Percentiles rank a stretch among this genome's conserved stretches.
Evolutionary conservation across 2,888 invertebrate genomes (phyloP).

Genomic region (Autographa pulchrina): DNA sequence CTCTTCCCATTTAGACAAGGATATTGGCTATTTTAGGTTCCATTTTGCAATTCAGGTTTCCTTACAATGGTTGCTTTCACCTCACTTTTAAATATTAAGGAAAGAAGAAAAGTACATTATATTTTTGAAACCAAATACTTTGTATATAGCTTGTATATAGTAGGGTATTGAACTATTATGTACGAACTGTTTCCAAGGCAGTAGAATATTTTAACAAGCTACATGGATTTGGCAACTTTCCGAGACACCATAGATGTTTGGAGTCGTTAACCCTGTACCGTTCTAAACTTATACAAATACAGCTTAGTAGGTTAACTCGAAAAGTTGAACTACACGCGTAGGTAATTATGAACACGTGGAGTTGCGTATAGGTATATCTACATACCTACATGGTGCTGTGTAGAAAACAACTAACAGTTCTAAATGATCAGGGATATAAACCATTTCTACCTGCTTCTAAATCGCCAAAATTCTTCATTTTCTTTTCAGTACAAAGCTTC

Average conservation of each 20-base stretch:
- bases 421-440: too few species aligned
- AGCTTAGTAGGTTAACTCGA: conserved; percentile 5
- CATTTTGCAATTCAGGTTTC: too few species aligned
- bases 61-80: too few species aligned
- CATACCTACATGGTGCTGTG: too few species aligned
- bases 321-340: background rate
- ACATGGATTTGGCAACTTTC: conserved; percentile 33
- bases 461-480: too few species aligned
- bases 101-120: too few species aligned
- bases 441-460: too few species aligned
- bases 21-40: too few species aligned
- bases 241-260: conserved; percentile 24
- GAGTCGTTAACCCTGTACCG: conserved; percentile 7
- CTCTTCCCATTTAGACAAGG: too few species aligned
- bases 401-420: too few species aligned
- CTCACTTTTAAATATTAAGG: too few species aligned
- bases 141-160: background rate
- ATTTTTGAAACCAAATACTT: background rate
- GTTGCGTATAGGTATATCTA: background rate
- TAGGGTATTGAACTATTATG: conserved; percentile 5
- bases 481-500: too few species aligned
- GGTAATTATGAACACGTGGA: background rate
- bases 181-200: background rate
- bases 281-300: background rate
- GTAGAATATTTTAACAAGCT: conserved; percentile 13